Percentiles rank a stretch among this genome's conserved stretches.
phyloP scores from a whole-genome alignment of 2,113 vertebrate genomes.

The Sprattus sprattus region DNA sequence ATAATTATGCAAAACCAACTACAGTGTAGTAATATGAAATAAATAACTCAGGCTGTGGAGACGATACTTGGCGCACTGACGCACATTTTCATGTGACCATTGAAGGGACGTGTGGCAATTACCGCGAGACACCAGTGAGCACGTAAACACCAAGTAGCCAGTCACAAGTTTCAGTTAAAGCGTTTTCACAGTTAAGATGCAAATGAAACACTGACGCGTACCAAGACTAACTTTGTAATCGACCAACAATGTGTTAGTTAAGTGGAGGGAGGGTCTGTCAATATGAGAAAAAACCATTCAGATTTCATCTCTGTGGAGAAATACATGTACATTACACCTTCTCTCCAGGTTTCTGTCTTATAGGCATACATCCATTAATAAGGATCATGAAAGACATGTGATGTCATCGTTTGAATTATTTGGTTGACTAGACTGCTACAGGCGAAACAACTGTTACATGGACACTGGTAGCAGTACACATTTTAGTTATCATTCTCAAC shows the following conservation, averaged over 20 bases:
- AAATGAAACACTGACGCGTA: neutral
- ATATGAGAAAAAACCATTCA: neutral
- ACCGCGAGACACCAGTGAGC: neutral
- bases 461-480: neutral
- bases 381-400: neutral
- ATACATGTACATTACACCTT: neutral
- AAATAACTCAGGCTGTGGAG: slow-evolving; percentile 26
- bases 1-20: slow-evolving; percentile 8
- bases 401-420: neutral
- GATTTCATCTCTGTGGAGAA: neutral
- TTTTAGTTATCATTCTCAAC: neutral
- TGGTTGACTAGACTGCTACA: neutral
- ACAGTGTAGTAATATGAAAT: neutral
- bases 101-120: neutral
- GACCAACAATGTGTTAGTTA: neutral
- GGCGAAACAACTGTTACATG: neutral
- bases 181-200: neutral
- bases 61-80: neutral
- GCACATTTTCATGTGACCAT: neutral
- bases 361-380: neutral
- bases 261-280: neutral
- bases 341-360: neutral
- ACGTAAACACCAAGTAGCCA: neutral
- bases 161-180: slow-evolving; percentile 5
- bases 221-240: neutral